Base-by-base conservation (phyloP, 2,888 invertebrate genomes). In the Rhingia campestris region DNA sequence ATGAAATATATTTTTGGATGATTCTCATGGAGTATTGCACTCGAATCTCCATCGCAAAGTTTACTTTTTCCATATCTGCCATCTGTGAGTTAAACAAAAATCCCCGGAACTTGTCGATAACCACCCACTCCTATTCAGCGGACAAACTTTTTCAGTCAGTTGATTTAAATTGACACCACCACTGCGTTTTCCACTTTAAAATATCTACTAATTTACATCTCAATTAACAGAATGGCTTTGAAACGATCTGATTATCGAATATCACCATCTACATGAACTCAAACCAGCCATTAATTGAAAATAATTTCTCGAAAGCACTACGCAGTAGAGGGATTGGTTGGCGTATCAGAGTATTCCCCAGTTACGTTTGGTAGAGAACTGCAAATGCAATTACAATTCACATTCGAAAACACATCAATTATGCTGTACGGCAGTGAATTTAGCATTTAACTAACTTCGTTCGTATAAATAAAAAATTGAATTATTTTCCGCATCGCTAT, bases 381-480 rank as follows among this genome's bases (percentile, higher is more conserved):
- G 43, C 67, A 73, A 56, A 56, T 43, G 67, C 59, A 76, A 51
- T 81, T 76, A 30, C 30, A 70, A 73, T 73, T 58, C 56, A 77
- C 77, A 72, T 77, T 67, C 35, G 58, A 73, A 82, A 69, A 51
- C 51, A 61, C 79, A 73, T 82, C 53, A 58, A 58, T 79, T 69
- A 73, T 47, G 69, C 51, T 63, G n/a, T 47, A 39, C 6, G 2
- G 35, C n/a, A 53, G 14, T 61, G 14, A 39, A 76, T 72, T 81
- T 76, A 22, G 61, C 81, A 63, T 82, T 77, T 74, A 49, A 37
- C 12, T 39, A 49, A 69, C 39, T 47, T 56, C 41, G 45, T 35
- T 61, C 6, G 14, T 10, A 30, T 59, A 14, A 41, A 37, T 22
- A 61, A 72, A 70, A 81, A 77, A 69, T 69, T 64, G 53, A 74